Percentiles rank a stretch among this genome's conserved stretches.
Conservation (phyloP, 2,888 invertebrate species). For the Disparrhopalites patrizii region DNA sequence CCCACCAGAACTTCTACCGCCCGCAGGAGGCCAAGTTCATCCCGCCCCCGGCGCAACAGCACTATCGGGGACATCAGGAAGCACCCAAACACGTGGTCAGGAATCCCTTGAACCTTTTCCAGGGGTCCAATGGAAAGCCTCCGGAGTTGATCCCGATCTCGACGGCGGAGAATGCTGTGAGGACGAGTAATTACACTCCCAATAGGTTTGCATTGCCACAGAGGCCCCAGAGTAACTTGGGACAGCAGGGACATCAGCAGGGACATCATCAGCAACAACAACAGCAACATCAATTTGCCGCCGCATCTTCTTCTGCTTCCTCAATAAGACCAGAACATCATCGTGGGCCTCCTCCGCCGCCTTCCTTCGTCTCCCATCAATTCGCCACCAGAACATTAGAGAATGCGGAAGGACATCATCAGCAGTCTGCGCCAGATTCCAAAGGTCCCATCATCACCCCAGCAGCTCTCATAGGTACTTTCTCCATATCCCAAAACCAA, state of each 20-base stretch:
- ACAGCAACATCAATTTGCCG: not conserved
- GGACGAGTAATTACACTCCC: conserved; percentile 3
- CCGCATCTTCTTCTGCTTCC: not conserved
- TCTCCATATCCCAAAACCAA: conserved; percentile 21
- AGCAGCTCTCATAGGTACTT: conserved; percentile 24
- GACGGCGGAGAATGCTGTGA: conserved; percentile 21
- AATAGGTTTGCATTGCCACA: conserved; percentile 19
- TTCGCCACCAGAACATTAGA: not conserved
- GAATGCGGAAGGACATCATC: conserved; percentile 16
- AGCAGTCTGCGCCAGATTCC: not conserved
- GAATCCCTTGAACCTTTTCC: conserved; percentile 20
- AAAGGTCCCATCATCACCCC: conserved; percentile 1
- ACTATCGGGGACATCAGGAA: too few species aligned
- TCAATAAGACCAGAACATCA: conserved; percentile 3
- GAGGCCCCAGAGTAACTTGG: not conserved
- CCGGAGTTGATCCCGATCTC: conserved; percentile 20
- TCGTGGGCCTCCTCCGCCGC: not conserved
- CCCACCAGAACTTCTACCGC: conserved; percentile 10
- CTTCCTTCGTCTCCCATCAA: not conserved
- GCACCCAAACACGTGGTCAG: conserved; percentile 17
- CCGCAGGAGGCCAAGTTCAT: conserved; percentile 20
- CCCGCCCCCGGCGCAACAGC: too few species aligned
- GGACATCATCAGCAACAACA: not conserved
- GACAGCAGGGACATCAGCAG: not conserved
- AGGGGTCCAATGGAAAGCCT: not conserved